Evolutionary conservation across 2,888 invertebrate genomes (phyloP).

Genomic region (Diarsia mendica): DNA sequence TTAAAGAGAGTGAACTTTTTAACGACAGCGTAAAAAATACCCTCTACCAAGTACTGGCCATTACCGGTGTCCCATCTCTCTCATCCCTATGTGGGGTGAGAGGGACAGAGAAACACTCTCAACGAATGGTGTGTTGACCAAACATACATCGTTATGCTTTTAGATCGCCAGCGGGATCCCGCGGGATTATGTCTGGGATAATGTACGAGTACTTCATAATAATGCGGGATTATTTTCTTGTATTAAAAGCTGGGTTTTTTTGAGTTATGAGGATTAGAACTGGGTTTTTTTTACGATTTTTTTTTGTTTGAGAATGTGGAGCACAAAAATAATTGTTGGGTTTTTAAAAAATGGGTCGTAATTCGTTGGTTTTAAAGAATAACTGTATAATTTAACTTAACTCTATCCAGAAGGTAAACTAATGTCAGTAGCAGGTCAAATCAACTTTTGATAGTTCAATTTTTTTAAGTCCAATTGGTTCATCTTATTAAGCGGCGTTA

Average conservation of each 20-base stretch:
- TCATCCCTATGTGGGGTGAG: slow-evolving; percentile 12
- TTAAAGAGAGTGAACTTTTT: slow-evolving; percentile 69
- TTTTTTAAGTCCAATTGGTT: background rate
- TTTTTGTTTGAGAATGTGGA: background rate
- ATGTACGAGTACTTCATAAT: slow-evolving; percentile 48
- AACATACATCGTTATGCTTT: slow-evolving; percentile 80
- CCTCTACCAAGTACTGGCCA: slow-evolving; percentile 53
- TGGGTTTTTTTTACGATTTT: background rate
- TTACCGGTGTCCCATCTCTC: slow-evolving; percentile 41
- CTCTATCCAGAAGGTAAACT: background rate
- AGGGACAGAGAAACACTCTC: slow-evolving; percentile 55
- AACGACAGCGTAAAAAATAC: slow-evolving; percentile 69
- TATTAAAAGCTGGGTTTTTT: slow-evolving; percentile 54
- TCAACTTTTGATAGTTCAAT: too few relatives aligned
- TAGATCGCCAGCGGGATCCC: slow-evolving; percentile 71
- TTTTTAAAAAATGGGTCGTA: background rate
- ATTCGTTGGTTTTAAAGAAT: background rate
- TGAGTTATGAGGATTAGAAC: slow-evolving; percentile 44
- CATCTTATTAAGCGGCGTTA: background rate
- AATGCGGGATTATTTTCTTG: slow-evolving; percentile 55
- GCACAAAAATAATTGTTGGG: background rate
- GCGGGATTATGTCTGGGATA: slow-evolving; percentile 68
- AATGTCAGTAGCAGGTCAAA: background rate
- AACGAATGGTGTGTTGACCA: slow-evolving; percentile 71
- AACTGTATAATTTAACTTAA: background rate